These are phyloP conservation scores for Penelope pileata DNA, from an alignment of 2,113 vertebrate genomes.

Conservation along the genomic window DNA sequence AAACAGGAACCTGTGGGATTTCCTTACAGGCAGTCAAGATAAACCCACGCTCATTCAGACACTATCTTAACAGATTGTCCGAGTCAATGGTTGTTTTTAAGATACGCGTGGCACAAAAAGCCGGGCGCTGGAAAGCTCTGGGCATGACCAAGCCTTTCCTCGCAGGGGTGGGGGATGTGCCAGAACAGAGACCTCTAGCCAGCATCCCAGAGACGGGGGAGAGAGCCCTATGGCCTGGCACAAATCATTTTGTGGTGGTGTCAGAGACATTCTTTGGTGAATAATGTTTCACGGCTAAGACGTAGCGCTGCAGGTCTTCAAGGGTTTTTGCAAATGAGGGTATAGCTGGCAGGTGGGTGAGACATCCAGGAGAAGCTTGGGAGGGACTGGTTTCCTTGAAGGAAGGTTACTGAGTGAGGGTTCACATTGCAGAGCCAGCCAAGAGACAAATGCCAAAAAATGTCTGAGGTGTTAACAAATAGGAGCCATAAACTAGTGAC, in stretches of 20 bases:
- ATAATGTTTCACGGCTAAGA: background rate
- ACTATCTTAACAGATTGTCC: background rate
- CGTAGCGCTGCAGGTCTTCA: background rate
- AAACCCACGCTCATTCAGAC: conserved; percentile 43
- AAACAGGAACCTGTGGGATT: conserved; percentile 42
- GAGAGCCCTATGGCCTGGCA: background rate
- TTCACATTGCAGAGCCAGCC: background rate
- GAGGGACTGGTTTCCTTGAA: background rate
- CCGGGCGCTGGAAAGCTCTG: background rate
- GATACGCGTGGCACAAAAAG: background rate
- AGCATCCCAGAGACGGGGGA: background rate
- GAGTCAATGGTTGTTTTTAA: background rate
- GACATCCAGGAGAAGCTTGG: background rate
- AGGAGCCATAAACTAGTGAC: background rate
- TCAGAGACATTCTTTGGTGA: accelerated
- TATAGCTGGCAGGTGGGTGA: background rate
- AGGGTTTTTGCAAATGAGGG: background rate
- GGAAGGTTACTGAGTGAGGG: background rate
- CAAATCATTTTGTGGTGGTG: background rate
- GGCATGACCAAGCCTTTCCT: background rate
- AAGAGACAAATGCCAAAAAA: background rate
- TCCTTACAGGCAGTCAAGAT: conserved; percentile 54
- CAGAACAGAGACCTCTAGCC: background rate
- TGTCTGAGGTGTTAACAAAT: background rate
- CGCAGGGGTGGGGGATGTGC: background rate